Evolutionary conservation across 2,113 vertebrate genomes (phyloP).

Genomic region (Indri indri): DNA sequence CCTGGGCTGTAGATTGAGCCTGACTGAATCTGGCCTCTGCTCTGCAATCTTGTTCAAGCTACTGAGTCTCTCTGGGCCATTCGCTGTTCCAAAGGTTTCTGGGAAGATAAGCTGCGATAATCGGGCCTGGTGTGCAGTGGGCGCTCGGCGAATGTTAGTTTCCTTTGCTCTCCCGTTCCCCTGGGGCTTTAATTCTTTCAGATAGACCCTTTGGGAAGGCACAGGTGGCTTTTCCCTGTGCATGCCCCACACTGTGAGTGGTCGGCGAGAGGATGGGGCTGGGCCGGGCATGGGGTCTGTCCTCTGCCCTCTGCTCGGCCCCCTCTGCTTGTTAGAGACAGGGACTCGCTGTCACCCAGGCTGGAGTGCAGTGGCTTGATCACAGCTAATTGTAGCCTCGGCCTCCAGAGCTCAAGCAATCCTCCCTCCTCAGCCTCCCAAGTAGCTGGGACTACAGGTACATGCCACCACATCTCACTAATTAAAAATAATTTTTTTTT

Average conservation of each 20-base stretch:
- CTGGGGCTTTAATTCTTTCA: background rate
- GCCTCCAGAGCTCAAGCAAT: too few species aligned
- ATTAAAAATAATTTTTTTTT: too few species aligned
- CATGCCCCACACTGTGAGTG: too few species aligned
- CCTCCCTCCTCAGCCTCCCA: too few species aligned
- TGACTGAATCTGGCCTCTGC: background rate
- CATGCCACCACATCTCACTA: too few species aligned
- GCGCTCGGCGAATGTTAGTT: background rate
- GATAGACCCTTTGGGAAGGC: background rate
- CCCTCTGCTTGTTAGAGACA: too few species aligned
- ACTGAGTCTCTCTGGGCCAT: background rate
- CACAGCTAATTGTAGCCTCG: too few species aligned
- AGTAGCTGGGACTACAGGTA: too few species aligned
- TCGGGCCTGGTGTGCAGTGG: background rate
- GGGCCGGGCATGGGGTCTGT: background rate
- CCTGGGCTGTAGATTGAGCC: background rate
- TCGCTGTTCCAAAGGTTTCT: background rate
- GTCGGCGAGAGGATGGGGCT: background rate
- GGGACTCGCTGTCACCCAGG: too few species aligned
- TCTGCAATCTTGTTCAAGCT: background rate
- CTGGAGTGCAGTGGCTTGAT: too few species aligned
- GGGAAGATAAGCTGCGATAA: background rate
- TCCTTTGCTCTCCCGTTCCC: background rate
- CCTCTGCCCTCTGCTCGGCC: too few species aligned
- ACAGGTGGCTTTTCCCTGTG: background rate